Evolutionary conservation across 2,888 invertebrate species (phyloP).

Genomic region (Drosophila meridionalis): DNA sequence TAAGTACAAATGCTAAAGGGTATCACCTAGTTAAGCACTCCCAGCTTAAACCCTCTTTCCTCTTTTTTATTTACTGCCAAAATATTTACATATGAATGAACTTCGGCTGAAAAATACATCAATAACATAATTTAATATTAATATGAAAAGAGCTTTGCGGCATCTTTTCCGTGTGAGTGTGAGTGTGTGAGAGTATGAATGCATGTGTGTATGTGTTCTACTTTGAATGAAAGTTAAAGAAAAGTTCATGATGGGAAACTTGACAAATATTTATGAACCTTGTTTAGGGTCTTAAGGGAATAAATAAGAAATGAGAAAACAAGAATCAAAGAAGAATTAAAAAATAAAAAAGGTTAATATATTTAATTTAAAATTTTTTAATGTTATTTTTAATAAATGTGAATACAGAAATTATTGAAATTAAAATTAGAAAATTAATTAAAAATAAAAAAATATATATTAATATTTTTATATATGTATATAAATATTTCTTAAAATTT

Average conservation of each 20-base stretch:
- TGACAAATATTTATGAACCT: slow-evolving; percentile 20
- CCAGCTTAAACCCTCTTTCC: background rate
- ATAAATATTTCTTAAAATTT: too few species aligned
- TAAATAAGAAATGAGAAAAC: background rate
- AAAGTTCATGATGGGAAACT: background rate
- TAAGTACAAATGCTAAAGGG: too few species aligned
- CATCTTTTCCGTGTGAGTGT: background rate
- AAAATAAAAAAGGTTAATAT: background rate
- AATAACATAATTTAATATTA: slow-evolving; percentile 28
- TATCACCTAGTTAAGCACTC: background rate
- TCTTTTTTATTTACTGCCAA: background rate
- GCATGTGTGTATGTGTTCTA: background rate
- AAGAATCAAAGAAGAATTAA: background rate
- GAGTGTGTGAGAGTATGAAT: too few species aligned
- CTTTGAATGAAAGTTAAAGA: background rate
- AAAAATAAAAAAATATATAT: too few species aligned
- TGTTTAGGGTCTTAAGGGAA: background rate
- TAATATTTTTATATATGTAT: too few species aligned
- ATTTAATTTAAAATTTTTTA: background rate
- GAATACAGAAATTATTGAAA: background rate
- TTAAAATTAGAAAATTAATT: background rate
- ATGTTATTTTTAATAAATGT: background rate
- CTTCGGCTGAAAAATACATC: slow-evolving; percentile 20
- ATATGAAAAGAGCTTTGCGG: slow-evolving; percentile 10
- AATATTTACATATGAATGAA: slow-evolving; percentile 34